Conservation (phyloP, 2,888 invertebrate genomes). For the Tromatobia lineatoria region DNA sequence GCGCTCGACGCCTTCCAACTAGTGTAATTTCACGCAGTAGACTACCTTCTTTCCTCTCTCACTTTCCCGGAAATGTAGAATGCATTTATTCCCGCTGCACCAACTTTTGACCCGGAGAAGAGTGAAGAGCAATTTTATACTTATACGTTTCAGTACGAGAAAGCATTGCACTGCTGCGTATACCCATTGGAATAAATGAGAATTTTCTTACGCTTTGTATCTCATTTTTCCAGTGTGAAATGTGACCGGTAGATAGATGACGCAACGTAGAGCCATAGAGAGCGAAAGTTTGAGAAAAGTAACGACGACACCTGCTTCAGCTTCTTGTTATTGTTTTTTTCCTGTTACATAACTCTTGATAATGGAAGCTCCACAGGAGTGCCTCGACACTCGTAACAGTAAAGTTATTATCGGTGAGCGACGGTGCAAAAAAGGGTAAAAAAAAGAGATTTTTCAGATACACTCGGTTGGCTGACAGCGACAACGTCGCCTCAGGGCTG, state of each 20-base stretch:
- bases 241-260: constrained; percentile 45
- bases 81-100: constrained; percentile 50
- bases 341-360: constrained; percentile 38
- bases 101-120: constrained; percentile 47
- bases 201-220: constrained; percentile 43
- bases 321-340: neutral
- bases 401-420: constrained; percentile 48
- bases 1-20: constrained; percentile 41
- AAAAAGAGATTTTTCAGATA: constrained; percentile 25
- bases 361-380: constrained; percentile 43
- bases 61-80: constrained; percentile 34
- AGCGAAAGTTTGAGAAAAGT: constrained; percentile 2
- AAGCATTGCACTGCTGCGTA: constrained; percentile 28
- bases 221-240: constrained; percentile 55
- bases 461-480: constrained; percentile 10
- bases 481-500: constrained; percentile 13
- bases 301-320: neutral
- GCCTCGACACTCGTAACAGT: constrained; percentile 23
- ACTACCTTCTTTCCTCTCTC: constrained; percentile 20
- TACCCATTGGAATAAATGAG: constrained; percentile 44
- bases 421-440: constrained; percentile 9
- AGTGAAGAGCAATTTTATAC: constrained; percentile 11
- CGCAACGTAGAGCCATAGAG: constrained; percentile 1
- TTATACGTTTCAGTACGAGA: constrained; percentile 11
- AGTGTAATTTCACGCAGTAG: constrained; percentile 40